Conservation (phyloP, 1,140 invertebrate species). For the Brachionus koreanus region DNA sequence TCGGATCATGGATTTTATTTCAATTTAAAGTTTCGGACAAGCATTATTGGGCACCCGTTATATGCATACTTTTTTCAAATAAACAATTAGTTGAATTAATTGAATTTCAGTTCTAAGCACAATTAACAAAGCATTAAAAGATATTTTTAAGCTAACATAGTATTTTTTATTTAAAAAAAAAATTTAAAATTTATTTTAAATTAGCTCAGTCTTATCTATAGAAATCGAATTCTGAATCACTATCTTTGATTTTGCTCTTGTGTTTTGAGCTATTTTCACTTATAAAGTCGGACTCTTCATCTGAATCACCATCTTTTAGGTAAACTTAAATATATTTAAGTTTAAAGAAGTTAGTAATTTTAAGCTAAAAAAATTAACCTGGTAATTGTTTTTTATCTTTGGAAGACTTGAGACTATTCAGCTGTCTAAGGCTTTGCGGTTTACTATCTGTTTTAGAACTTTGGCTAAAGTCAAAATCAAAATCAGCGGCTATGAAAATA, state of each 20-base stretch:
- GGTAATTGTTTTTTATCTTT: slow-evolving; percentile 26
- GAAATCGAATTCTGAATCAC: slow-evolving; percentile 38
- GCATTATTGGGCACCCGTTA: no score
- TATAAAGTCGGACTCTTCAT: slow-evolving; percentile 3
- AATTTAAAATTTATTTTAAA: no score
- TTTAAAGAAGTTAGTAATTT: not conserved
- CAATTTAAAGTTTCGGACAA: no score
- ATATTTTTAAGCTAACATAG: no score
- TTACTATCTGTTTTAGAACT: slow-evolving; percentile 35
- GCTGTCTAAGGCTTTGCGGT: not conserved
- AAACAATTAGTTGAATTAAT: no score
- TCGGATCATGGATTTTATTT: no score
- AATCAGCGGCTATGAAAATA: not conserved
- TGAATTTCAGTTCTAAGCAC: no score
- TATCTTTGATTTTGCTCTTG: not conserved
- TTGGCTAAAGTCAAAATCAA: slow-evolving; percentile 42
- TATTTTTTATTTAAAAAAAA: no score
- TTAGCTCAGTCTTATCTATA: not conserved
- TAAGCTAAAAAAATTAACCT: not conserved
- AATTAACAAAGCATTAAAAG: no score
- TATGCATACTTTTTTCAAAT: no score
- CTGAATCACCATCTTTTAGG: slow-evolving; percentile 2
- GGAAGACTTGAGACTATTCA: slow-evolving; percentile 15
- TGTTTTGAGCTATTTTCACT: slow-evolving; percentile 10
- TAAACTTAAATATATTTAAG: slow-evolving; percentile 13